phyloP scores from a whole-genome alignment of 2,888 invertebrate genomes.

The Agrypnus murinus region DNA sequence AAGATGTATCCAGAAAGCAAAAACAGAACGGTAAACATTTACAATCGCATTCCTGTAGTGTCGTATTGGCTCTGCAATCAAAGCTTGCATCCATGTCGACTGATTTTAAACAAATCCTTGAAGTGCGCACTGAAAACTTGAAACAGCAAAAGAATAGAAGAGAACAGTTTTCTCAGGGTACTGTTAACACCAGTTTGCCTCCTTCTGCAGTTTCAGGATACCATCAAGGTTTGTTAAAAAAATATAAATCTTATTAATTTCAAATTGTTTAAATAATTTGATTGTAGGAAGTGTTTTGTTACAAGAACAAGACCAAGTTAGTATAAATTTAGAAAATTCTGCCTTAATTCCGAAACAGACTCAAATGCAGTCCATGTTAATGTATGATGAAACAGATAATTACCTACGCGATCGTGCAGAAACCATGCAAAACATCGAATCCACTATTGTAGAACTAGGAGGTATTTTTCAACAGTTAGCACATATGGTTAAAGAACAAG shows the following conservation, averaged over 20 bases:
- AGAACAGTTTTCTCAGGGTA: conserved; percentile 90
- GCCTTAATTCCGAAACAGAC: conserved; percentile 70
- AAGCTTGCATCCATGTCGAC: conserved; percentile 97
- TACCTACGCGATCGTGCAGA: conserved; percentile 96
- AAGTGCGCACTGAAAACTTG: conserved; percentile 97
- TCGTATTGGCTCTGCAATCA: conserved; percentile 93
- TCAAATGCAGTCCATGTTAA: conserved; percentile 77
- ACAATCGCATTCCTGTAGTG: conserved; percentile 93
- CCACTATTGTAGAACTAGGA: conserved; percentile 98
- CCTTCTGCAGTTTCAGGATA: conserved; percentile 75
- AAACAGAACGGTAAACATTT: conserved; percentile 84
- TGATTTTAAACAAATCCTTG: conserved; percentile 97
- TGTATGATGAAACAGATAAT: conserved; percentile 90
- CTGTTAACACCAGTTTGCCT: conserved; percentile 77
- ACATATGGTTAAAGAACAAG: conserved; percentile 98
- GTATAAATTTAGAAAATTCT: conserved; percentile 87
- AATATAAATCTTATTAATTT: too few relatives aligned
- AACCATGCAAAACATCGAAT: conserved; percentile 99
- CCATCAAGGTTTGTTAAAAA: conserved; percentile 68
- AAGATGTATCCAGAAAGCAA: conserved; percentile 86
- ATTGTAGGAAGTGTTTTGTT: conserved; percentile 68
- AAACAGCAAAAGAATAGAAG: conserved; percentile 95
- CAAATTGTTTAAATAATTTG: not conserved
- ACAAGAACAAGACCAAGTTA: conserved; percentile 82
- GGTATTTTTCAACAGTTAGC: conserved; percentile 97